Base-by-base conservation (phyloP, 2,797 vertebrate genomes). In the Lacerta viridis region DNA sequence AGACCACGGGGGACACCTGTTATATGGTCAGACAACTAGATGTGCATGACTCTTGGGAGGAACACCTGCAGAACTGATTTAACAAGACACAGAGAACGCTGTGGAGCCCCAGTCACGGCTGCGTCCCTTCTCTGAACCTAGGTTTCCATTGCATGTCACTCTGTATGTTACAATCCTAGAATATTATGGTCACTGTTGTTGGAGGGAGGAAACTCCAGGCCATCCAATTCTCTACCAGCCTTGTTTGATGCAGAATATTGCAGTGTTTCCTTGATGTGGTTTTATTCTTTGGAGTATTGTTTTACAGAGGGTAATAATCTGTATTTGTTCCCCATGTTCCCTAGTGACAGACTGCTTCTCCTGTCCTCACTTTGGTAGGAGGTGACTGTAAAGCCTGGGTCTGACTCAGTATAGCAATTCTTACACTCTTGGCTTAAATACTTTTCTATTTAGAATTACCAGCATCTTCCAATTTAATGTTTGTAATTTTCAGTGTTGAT, bases 401-500 rank as follows among this genome's bases (percentile, higher is more conserved):
- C 20, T 39, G n/a, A 50, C n/a, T 36, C 18, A 66, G 17, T 4
- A 50, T 55, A 83, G 36, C 36, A 41, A 29, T 10, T 66, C 66
- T 79, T 61, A 43, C 15, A 33, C 75, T 33, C 50, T 41, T 41
- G 33, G 50, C 27, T 23, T 20, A 46, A 68, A 69, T 25, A n/a
- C 6, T n/a, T 82, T 83, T 55, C 33, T 69, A 59, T 36, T 46
- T 46, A 74, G 41, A 85, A 86, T 89, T 93, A 97, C 97, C 97
- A 2, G 89, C 79, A 7, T 97, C 88, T 0, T 39, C 1, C 0
- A 0, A 7, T 0, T 88, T 93, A 83, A 94, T 8, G 0, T 92
- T 94, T 83, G 0, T 3, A 71, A 97, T 96, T 9, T 69, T 89
- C 80, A 97, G 95, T 29, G 2, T 66, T 0, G 96, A 95, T 2